phyloP scores from a whole-genome alignment of 2,113 vertebrate genomes.

The Ramphastos sulfuratus region DNA sequence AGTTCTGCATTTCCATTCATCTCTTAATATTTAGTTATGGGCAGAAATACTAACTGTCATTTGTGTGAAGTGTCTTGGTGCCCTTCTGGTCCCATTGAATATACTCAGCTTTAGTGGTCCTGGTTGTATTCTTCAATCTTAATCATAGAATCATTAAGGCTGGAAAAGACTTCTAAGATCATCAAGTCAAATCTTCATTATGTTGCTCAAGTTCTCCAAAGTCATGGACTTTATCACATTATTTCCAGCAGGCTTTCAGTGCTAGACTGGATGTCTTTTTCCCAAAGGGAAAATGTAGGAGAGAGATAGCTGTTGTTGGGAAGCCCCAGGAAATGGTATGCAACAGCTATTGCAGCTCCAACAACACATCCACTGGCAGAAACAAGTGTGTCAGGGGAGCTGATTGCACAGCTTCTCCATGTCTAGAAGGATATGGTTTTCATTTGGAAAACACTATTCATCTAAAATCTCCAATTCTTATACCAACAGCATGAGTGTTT shows the following conservation, averaged over 20 bases:
- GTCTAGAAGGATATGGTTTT: slow-evolving; percentile 38
- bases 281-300: not conserved
- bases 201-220: not conserved
- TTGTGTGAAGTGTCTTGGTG: not conserved
- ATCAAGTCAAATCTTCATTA: too few relatives aligned
- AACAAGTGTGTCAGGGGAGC: not conserved
- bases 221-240: not conserved
- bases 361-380: slow-evolving; percentile 1
- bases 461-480: not conserved
- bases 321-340: not conserved
- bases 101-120: not conserved
- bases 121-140: not conserved
- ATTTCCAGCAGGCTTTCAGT: not conserved
- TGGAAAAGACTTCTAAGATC: too few relatives aligned
- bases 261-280: not conserved
- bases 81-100: not conserved
- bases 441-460: slow-evolving; percentile 37
- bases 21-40: not conserved
- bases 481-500: not conserved
- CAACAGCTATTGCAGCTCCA: not conserved
- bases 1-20: not conserved
- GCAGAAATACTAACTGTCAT: not conserved
- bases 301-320: not conserved
- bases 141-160: not conserved
- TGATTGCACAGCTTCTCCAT: not conserved